Base-by-base conservation (phyloP, 2,113 vertebrate genomes). In the Cyprinus carpio region DNA sequence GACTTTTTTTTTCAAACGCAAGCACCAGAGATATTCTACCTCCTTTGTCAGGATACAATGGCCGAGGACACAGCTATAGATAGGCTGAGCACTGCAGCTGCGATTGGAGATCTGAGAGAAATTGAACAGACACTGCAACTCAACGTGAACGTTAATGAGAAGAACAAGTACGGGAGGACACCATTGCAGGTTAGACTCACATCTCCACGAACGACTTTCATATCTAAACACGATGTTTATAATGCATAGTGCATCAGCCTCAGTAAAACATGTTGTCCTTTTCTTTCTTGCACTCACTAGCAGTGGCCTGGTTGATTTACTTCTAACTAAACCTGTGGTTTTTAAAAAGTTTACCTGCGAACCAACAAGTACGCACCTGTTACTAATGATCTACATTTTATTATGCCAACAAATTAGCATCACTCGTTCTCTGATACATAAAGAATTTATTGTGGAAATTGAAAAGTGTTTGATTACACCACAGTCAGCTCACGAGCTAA, bases 81-180 rank as follows among this genome's bases (percentile, higher is more conserved):
- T 92, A 91, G 92, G 91, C 93, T 97, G 95, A 93, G 95, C 82
- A 85, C 34, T 90, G 97, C 97, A 86, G 95, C 96, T 94, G 98
- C 97, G 91, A 93, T 92, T 87, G 97, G 97, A 92, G 93, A 99
- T 85, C 90, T 96, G 91, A 87, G 85, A 87, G 90, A 94, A 90
- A 95, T 97, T 87, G 90, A 95, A 91, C 82, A 82, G 91, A 95
- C 96, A 91, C 94, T 99, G 93, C 89, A 96, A 93, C 95, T 90
- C 91, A 96, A 96, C 93, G 93, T 94, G 91, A 92, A 96, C 93
- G 96, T 97, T 92, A 97, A 97, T 96, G 95, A 95, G 88, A 91
- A 87, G 87, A 99, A 98, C 93, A 90, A 43, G 90, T 97, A 92
- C 93, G 94, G 94, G 89, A 97, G 96, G 91, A 99, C 97, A 92